A percentile compares a stretch with the other conserved stretches of the same genome.
These are phyloP conservation scores for Parauchenoglanis ngamensis DNA, from an alignment of 2,797 vertebrate genomes.

Conservation along the genomic window DNA sequence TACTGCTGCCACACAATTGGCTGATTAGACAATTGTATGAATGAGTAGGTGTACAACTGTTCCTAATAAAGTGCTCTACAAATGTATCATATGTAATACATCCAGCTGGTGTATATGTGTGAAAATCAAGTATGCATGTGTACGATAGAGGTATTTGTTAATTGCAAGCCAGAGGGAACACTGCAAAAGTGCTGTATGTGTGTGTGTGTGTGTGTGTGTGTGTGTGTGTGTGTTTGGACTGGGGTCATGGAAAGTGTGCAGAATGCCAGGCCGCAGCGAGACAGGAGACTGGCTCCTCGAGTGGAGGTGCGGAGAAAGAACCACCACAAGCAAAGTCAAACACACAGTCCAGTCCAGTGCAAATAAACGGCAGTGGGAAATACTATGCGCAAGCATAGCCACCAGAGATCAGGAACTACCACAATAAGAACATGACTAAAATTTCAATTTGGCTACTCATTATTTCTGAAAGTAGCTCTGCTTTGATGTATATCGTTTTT, in stretches of 20 bases:
- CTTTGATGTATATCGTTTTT: constrained; percentile 17
- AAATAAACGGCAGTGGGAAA: constrained; percentile 75
- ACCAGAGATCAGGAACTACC: constrained; percentile 63
- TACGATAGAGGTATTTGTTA: constrained; percentile 20
- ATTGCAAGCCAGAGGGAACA: constrained; percentile 40
- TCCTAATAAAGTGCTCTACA: neutral
- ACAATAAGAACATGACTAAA: constrained; percentile 57
- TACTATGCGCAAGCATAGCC: constrained; percentile 70
- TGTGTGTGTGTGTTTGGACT: constrained; percentile 14
- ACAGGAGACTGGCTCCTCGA: constrained; percentile 71
- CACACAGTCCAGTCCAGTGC: constrained; percentile 62
- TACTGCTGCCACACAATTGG: neutral
- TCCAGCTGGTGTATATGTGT: constrained; percentile 23
- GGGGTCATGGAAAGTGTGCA: constrained; percentile 73
- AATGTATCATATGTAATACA: neutral
- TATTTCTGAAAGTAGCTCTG: constrained; percentile 27
- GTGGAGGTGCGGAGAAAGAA: constrained; percentile 62
- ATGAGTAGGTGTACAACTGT: neutral
- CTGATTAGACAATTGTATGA: neutral
- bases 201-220: constrained; percentile 21
- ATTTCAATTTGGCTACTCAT: constrained; percentile 29
- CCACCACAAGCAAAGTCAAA: constrained; percentile 76
- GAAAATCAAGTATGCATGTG: constrained; percentile 14
- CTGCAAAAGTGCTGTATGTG: constrained; percentile 45
- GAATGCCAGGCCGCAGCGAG: constrained; percentile 71